A percentile compares a stretch with the other conserved stretches of the same genome.
Evolutionary conservation across 2,888 invertebrate species (phyloP).

Genomic region (Drosophila infuscata): DNA sequence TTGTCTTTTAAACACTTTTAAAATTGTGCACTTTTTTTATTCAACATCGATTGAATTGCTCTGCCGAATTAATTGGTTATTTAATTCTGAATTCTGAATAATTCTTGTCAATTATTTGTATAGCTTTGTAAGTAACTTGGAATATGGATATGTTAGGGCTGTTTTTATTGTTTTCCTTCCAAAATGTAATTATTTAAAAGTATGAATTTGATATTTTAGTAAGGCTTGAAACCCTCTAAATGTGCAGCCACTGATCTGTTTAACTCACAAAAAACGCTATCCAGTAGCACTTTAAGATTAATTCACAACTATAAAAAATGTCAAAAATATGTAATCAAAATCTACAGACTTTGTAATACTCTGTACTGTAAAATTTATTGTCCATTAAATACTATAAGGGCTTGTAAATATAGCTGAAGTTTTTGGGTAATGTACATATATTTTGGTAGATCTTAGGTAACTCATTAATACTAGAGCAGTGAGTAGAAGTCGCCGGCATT

Average conservation of each 20-base stretch:
- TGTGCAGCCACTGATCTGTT: conserved; percentile 20
- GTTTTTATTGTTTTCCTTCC: neutral
- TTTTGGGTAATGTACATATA: neutral
- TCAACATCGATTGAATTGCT: neutral
- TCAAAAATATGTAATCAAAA: neutral
- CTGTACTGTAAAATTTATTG: neutral
- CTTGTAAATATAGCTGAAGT: neutral
- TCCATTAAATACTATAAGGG: too few relatives aligned
- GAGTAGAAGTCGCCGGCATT: neutral
- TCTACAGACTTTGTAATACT: neutral
- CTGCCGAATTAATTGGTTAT: too few relatives aligned
- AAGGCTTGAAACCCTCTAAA: conserved; percentile 9
- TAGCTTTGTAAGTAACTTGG: neutral
- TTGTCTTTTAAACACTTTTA: neutral
- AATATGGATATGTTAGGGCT: neutral
- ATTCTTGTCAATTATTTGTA: too few relatives aligned
- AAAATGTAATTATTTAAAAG: too few relatives aligned
- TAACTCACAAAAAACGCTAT: conserved; percentile 19
- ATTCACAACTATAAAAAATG: conserved; percentile 33
- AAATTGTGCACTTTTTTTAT: neutral
- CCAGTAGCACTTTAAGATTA: conserved; percentile 60
- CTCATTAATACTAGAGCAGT: neutral
- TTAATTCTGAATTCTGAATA: too few relatives aligned
- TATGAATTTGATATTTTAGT: too few relatives aligned
- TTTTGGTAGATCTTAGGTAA: neutral